phyloP scores from a whole-genome alignment of 2,797 vertebrate genomes.

The Periophthalmus magnuspinnatus region DNA sequence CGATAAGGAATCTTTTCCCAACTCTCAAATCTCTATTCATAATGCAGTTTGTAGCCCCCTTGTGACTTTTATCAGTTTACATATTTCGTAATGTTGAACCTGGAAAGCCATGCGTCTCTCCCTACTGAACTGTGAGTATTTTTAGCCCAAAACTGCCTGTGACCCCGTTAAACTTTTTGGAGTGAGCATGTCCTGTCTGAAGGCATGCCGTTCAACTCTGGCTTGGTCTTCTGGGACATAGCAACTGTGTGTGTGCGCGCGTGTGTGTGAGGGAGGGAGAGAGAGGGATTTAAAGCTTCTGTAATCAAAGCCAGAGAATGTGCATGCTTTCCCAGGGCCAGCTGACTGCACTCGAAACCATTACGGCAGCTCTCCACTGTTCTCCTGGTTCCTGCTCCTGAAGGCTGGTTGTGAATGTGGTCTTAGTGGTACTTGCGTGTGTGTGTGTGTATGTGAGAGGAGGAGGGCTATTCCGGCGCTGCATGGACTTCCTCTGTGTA shows the following conservation, averaged over 20 bases:
- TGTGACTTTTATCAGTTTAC: not conserved
- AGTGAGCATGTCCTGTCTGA: constrained; percentile 50
- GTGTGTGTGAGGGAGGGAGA: constrained; percentile 6
- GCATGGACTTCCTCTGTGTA: constrained; percentile 18
- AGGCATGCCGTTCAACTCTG: constrained; percentile 39
- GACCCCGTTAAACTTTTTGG: constrained; percentile 25
- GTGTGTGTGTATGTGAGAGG: not conserved
- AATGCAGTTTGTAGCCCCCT: not conserved
- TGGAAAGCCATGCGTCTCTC: constrained; percentile 18
- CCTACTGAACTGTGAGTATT: constrained; percentile 39
- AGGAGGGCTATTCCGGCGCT: constrained; percentile 15
- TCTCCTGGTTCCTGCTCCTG: constrained; percentile 29
- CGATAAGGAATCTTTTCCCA: no score
- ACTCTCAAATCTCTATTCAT: not conserved
- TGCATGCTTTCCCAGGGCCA: constrained; percentile 67
- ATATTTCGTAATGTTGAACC: constrained; percentile 22
- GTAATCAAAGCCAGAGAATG: constrained; percentile 63
- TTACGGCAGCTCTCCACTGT: constrained; percentile 34
- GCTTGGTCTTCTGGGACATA: constrained; percentile 34
- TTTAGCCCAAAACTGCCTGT: constrained; percentile 57
- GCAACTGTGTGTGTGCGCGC: constrained; percentile 21
- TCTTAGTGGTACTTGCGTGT: constrained; percentile 10
- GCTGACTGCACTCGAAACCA: constrained; percentile 55
- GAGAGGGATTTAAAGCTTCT: constrained; percentile 55
- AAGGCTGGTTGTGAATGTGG: constrained; percentile 13